Evolutionary conservation across 2,113 vertebrate genomes (phyloP), one percentile per base, ranked within the genome.

Genomic region (Nibea coibor): DNA sequence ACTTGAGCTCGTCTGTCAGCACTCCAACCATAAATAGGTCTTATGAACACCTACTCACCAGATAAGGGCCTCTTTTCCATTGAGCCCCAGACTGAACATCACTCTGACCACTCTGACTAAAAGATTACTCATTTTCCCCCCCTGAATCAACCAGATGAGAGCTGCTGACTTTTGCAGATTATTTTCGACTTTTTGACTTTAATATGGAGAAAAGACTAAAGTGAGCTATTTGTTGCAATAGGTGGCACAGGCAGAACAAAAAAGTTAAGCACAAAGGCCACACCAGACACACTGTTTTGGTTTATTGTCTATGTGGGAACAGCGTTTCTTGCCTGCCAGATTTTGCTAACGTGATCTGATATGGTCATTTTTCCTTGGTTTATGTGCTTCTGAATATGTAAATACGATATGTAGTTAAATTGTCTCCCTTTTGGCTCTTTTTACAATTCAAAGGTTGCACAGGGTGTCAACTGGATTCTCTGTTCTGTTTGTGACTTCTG

Each of bases 41-140:
- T 78, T 80, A 90, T 88, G 86, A 93, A 92, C 90, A 91, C 88
- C 88, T 88, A 89, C 86, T 90, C 88, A 90, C 80, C 75, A 88
- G 86, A 92, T 86, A 85, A 90, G 86, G 87, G 87, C 48, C 80
- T 89, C 87, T 79, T 89, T 91, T 91, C 83, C 87, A 87, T 79
- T 89, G 65, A 92, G 61, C 72, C 84, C 68, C 86, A 90, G 89
- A 91, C 88, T 91, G 80, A 89, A 85, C 85, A 82, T 93, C 73
- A 82, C 65, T 77, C 61, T 78, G 83, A 78, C 78, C 72, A 53
- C 77, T 79, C 73, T 91, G 91, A 88, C 77, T 88, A 82, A 84
- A 72, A 67, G 10, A 59, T 88, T 73, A 83, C 61, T 84, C 53
- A 89, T 75, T 70, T 81, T 76, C 61, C 71, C 59, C 24, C 64